Evolutionary conservation across 2,888 invertebrate genomes (phyloP).

Genomic region (Megastigmus dorsalis): DNA sequence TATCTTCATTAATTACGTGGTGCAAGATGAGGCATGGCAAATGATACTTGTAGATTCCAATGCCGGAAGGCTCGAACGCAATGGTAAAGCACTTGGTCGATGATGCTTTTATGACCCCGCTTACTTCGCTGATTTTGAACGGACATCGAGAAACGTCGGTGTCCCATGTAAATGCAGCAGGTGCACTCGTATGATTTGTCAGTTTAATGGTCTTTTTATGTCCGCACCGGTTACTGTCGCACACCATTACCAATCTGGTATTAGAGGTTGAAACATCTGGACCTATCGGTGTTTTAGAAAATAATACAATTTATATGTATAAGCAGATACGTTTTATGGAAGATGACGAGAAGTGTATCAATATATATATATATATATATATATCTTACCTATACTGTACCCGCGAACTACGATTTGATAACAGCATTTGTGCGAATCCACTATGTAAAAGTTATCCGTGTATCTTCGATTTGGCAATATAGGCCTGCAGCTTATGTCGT

Average conservation of each 20-base stretch:
- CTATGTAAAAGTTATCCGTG: slow-evolving; percentile 69
- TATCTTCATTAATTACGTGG: slow-evolving; percentile 66
- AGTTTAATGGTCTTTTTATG: slow-evolving; percentile 68
- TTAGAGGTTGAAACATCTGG: slow-evolving; percentile 55
- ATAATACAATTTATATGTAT: background rate
- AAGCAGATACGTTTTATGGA: slow-evolving; percentile 38
- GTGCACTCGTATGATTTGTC: slow-evolving; percentile 65
- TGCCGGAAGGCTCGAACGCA: slow-evolving; percentile 64
- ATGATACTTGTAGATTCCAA: slow-evolving; percentile 66
- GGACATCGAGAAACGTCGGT: slow-evolving; percentile 62
- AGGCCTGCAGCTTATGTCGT: slow-evolving; percentile 70
- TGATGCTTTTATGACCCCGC: slow-evolving; percentile 66
- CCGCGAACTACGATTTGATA: slow-evolving; percentile 66
- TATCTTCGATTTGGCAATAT: slow-evolving; percentile 63
- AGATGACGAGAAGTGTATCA: too few species aligned
- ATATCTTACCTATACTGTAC: slow-evolving; percentile 64
- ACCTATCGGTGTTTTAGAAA: slow-evolving; percentile 51
- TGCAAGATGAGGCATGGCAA: slow-evolving; percentile 70
- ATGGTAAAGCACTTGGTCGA: slow-evolving; percentile 66
- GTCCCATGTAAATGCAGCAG: slow-evolving; percentile 71
- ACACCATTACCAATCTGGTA: slow-evolving; percentile 53
- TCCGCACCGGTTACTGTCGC: slow-evolving; percentile 32
- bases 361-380: background rate
- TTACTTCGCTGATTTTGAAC: slow-evolving; percentile 67
- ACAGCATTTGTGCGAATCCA: slow-evolving; percentile 58